These are phyloP conservation scores for Phlogophora meticulosa DNA, from an alignment of 2,888 invertebrate genomes.

Conservation along the genomic window DNA sequence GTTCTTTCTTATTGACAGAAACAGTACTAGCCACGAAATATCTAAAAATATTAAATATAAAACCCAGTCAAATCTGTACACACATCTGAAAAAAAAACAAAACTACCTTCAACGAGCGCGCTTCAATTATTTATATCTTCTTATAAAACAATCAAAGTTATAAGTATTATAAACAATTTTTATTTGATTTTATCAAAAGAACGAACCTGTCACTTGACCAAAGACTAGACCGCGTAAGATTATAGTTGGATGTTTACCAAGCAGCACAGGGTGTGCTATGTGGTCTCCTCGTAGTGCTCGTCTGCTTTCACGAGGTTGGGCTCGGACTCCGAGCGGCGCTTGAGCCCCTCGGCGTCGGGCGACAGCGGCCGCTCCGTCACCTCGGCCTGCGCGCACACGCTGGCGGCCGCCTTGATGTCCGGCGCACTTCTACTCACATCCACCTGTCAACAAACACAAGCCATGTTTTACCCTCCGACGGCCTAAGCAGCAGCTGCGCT, in stretches of 20 bases:
- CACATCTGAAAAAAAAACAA: constrained; percentile 41
- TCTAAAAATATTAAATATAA: constrained; percentile 43
- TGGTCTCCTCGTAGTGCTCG: constrained; percentile 82
- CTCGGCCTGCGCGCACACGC: constrained; percentile 64
- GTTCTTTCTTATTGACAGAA: constrained; percentile 27
- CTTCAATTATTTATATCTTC: constrained; percentile 42
- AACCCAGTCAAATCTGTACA: constrained; percentile 46
- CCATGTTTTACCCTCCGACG: not conserved
- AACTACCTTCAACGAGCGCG: constrained; percentile 37
- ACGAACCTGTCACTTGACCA: constrained; percentile 53
- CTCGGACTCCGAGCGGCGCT: constrained; percentile 92
- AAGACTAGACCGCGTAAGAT: constrained; percentile 60
- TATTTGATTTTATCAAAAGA: constrained; percentile 54
- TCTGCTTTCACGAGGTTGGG: constrained; percentile 91
- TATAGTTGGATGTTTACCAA: constrained; percentile 56
- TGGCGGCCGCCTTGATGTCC: constrained; percentile 88
- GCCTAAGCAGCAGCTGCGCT: too few species aligned
- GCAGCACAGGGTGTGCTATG: constrained; percentile 72
- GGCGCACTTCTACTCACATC: constrained; percentile 92
- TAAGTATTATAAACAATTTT: constrained; percentile 41
- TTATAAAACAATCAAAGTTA: constrained; percentile 33
- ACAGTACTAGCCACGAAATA: constrained; percentile 28
- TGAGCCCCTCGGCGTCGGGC: constrained; percentile 86
- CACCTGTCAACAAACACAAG: constrained; percentile 69
- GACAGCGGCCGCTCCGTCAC: constrained; percentile 76